Base-by-base conservation (phyloP, 2,888 invertebrate genomes). In the Alloscopus bannaensis region DNA sequence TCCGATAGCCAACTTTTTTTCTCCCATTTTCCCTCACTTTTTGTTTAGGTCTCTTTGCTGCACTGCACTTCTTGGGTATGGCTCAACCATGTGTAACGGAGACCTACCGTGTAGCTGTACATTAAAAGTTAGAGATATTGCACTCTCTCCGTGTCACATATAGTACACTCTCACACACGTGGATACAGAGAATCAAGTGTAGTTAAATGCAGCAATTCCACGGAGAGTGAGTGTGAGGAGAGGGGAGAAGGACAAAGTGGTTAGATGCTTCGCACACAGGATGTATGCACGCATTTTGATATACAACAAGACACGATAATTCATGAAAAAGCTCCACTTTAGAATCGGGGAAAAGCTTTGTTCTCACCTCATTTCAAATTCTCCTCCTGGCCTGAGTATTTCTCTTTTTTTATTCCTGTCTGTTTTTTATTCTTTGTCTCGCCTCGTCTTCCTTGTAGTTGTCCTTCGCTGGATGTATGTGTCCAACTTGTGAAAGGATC, bases 291-390 rank as follows among this genome's bases (percentile, higher is more conserved):
- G n/a, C n/a, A n/a, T n/a, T n/a, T n/a, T n/a, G n/a, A n/a, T n/a
- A n/a, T n/a, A n/a, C n/a, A n/a, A n/a, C n/a, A n/a, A n/a, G n/a
- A n/a, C n/a, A 76, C 68, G 76, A 68, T 68, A 76, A 76, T 76
- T 76, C 26, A 47, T 76, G 68, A 68, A 68, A 68, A 76, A 76
- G 68, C 60, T 76, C 65, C 57, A 55, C 40, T 31, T 31, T 31
- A 16, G 18, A 70, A 47, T n/a, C n/a, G n/a, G n/a, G n/a, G n/a
- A n/a, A 31, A 59, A 36, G 24, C 8, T 24, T 55, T 73, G 57
- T 75, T 71, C 79, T 79, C 75, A 70, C 70, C 75, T 75, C 80
- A 70, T 75, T 70, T 65, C 45, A 70, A 64, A 70, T 70, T 80
- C 80, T 60, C 16, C 52, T 47, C 76, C 40, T 76, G 76, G 68